phyloP scores from a whole-genome alignment of 2,113 vertebrate genomes.

The Chaenogobius annularis region DNA sequence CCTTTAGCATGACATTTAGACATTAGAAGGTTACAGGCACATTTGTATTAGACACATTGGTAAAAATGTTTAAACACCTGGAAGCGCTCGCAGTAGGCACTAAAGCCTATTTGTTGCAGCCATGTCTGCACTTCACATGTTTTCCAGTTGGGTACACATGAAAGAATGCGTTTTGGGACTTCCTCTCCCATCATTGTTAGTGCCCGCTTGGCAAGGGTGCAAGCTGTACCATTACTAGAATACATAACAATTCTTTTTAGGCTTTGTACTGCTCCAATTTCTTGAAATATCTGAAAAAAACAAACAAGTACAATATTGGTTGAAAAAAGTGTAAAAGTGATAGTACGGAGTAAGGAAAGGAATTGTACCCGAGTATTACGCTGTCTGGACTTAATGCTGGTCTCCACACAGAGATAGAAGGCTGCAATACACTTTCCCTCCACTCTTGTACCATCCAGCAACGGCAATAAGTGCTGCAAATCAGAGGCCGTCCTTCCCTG shows the following conservation, averaged over 20 bases:
- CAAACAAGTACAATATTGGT: neutral
- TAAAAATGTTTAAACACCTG: constrained; percentile 75
- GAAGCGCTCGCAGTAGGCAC: constrained; percentile 83
- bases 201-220: constrained; percentile 85
- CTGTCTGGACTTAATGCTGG: constrained; percentile 90
- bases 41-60: neutral
- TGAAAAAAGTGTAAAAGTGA: neutral
- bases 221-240: constrained; percentile 86
- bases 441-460: constrained; percentile 89
- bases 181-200: constrained; percentile 88
- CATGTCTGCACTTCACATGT: constrained; percentile 89
- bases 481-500: constrained; percentile 89
- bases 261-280: constrained; percentile 93
- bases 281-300: constrained; percentile 86
- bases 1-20: constrained; percentile 67
- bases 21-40: neutral
- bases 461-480: constrained; percentile 87
- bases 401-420: constrained; percentile 93
- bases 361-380: constrained; percentile 89
- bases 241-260: constrained; percentile 94
- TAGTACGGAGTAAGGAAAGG: neutral
- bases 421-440: constrained; percentile 95
- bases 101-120: constrained; percentile 95
- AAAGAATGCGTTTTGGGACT: constrained; percentile 85
- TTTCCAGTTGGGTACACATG: constrained; percentile 94